Evolutionary conservation across 2,888 invertebrate species (phyloP), one percentile per base, ranked within the genome.

Genomic region (Drosophila austrosaltans): DNA sequence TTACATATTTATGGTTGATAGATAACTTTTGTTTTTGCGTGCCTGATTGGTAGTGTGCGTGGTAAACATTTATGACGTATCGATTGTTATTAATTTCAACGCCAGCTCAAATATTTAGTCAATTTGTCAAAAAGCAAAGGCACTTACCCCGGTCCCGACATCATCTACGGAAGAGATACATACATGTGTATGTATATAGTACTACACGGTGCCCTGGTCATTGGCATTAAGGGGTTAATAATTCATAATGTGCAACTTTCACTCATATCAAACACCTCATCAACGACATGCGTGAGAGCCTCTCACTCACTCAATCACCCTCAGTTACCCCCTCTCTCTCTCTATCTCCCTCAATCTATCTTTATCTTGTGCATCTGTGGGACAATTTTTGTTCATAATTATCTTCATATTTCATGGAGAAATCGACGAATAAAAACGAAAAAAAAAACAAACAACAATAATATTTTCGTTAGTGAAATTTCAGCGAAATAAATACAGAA

Each of bases 61-160:
- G 42, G 81, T 67, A 87, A 78, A 76, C 85, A 84, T 87, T 87
- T 85, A 85, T 87, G 81, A 87, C 81, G 76, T 78, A 84, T 85
- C 82, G 87, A 84, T 84, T 87, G 75, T 76, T 78, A 81, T 88
- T 81, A 79, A 81, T 86, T 83, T 73, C 74, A 76, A 73, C 87
- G 75, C 87, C 88, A 77, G 70, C 86, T 69, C 63, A 77, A 82
- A 79, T 81, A 81, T 83, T 85, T 79, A 81, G 84, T 77, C 84
- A 86, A 88, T 86, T 88, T 86, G 81, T 85, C 88, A 83, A 71
- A 85, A 75, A 68, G 69, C 65, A 64, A 72, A 60, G 32, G 64
- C 66, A 48, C 48, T 48, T 48, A 48, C 48, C 22, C 25, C 22
- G 4, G 22, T 4, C 3, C 4, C 57, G 40, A 48, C 12, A n/a